Conservation (phyloP, 2,797 vertebrate species). For the Furcifer pardalis region DNA sequence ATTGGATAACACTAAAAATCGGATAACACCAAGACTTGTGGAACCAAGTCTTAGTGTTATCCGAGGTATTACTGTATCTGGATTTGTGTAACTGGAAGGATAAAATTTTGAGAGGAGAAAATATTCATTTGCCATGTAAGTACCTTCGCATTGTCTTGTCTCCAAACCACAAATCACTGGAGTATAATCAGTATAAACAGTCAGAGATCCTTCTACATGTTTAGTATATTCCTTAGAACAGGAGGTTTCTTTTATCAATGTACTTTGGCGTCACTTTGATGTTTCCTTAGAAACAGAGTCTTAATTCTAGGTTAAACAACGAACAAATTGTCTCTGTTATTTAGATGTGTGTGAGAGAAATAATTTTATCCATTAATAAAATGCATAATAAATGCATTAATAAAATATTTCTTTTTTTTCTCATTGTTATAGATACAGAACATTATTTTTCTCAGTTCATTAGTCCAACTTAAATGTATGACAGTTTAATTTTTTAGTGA, state of each 20-base stretch:
- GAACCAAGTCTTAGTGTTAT: too few species aligned
- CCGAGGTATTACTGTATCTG: too few species aligned
- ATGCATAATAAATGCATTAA: too few species aligned
- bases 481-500: background rate
- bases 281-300: background rate
- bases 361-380: background rate
- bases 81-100: too few species aligned
- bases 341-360: background rate
- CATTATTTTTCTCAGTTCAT: background rate
- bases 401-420: background rate
- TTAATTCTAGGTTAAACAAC: background rate
- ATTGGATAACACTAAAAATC: too few species aligned
- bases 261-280: background rate
- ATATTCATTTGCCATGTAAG: too few species aligned
- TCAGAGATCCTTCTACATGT: too few species aligned
- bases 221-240: background rate
- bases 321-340: background rate
- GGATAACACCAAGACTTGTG: too few species aligned
- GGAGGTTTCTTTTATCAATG: background rate
- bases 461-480: background rate
- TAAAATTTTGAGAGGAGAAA: too few species aligned
- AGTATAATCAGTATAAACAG: too few species aligned
- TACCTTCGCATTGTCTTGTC: too few species aligned
- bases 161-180: too few species aligned
- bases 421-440: background rate